Conservation (phyloP, 2,888 invertebrate genomes). For the Scaeva pyrastri region DNA sequence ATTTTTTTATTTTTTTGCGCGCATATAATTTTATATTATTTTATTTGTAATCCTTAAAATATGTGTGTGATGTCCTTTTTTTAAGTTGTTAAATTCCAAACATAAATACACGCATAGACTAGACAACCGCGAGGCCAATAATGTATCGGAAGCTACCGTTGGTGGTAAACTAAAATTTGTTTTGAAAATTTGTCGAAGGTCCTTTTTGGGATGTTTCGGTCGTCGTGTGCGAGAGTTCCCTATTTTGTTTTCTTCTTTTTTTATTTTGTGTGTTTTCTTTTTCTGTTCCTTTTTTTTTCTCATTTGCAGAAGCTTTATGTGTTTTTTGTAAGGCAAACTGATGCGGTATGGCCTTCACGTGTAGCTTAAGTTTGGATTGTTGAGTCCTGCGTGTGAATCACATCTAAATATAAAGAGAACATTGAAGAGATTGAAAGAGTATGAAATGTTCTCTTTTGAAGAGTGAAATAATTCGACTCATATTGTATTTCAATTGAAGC, state of each 20-base stretch:
- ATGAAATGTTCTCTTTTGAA: background rate
- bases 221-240: conserved; percentile 30
- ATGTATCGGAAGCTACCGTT: conserved; percentile 75
- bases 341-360: conserved; percentile 68
- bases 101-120: background rate
- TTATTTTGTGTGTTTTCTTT: conserved; percentile 38
- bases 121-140: conserved; percentile 69
- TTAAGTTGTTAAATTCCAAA: background rate
- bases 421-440: background rate
- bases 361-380: conserved; percentile 45
- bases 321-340: conserved; percentile 2
- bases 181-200: conserved; percentile 73
- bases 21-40: conserved; percentile 31
- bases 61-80: conserved; percentile 16
- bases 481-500: background rate
- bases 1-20: conserved; percentile 49
- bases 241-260: background rate
- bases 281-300: background rate
- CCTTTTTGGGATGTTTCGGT: conserved; percentile 72
- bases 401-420: background rate
- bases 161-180: conserved; percentile 72
- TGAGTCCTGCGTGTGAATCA: conserved; percentile 62
- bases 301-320: conserved; percentile 45
- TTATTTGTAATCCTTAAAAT: background rate
- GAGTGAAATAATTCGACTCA: background rate